These are phyloP conservation scores for Terrapene triunguis DNA, from an alignment of 2,113 vertebrate species.

Conservation along the genomic window DNA sequence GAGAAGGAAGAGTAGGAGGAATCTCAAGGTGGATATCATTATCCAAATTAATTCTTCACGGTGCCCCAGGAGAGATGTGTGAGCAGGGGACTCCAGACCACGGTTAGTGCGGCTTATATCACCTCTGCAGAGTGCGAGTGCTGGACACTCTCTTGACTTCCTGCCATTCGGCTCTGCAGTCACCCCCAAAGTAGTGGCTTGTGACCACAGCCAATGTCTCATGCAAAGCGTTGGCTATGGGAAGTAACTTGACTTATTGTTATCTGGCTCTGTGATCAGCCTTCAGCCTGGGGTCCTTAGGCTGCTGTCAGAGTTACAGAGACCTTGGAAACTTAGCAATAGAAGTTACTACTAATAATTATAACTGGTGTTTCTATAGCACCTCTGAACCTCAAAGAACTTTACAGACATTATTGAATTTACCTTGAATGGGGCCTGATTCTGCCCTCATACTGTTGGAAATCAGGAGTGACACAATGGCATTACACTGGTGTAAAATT, in stretches of 20 bases:
- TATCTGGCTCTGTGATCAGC: not conserved
- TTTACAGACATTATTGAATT: not conserved
- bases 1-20: not conserved
- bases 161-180: not conserved
- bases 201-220: not conserved
- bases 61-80: not conserved
- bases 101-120: not conserved
- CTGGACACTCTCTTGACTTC: not conserved
- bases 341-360: not conserved
- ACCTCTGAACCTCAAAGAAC: not conserved
- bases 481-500: not conserved
- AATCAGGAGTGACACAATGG: not conserved
- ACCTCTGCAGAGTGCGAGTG: not conserved
- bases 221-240: not conserved
- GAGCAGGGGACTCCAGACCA: not conserved
- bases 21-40: not conserved
- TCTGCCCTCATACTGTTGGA: not conserved
- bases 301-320: not conserved
- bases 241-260: not conserved
- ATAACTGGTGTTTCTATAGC: not conserved
- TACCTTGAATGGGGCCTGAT: not conserved
- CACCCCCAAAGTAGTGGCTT: not conserved
- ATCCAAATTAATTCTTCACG: not conserved
- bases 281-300: not conserved
- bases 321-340: not conserved